A percentile compares a stretch with the other conserved stretches of the same genome.
Conservation (phyloP, 2,113 vertebrate species). For the Felis chaus region DNA sequence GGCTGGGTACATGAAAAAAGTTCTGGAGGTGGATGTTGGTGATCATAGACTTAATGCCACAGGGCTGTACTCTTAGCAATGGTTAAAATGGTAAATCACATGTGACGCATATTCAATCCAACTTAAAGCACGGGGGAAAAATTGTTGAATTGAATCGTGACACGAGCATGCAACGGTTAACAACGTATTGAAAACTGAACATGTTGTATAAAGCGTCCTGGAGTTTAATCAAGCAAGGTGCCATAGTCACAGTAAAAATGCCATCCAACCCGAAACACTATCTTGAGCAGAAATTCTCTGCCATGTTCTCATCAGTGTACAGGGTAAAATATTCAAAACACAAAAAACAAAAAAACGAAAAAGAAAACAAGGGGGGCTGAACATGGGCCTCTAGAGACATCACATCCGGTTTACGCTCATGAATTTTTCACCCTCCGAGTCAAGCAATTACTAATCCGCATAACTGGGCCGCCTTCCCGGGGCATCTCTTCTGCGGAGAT, state of each 20-base stretch:
- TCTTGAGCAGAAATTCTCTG: not conserved
- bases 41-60: not conserved
- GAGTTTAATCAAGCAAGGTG: not conserved
- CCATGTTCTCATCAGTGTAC: not conserved
- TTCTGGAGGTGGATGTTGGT: not conserved
- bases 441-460: not conserved
- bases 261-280: not conserved
- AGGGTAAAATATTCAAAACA: not conserved
- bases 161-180: not conserved
- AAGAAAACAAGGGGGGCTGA: not conserved
- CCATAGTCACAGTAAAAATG: not conserved
- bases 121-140: too few species aligned
- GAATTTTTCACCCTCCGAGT: not conserved
- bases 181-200: not conserved
- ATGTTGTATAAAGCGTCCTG: not conserved
- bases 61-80: not conserved
- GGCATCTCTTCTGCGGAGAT: not conserved
- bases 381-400: not conserved
- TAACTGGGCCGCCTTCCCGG: not conserved
- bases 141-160: not conserved
- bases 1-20: not conserved
- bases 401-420: not conserved
- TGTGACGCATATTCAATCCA: not conserved
- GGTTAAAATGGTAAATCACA: not conserved
- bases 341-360: not conserved